These are phyloP conservation scores for Ispidina picta DNA, from an alignment of 2,797 vertebrate genomes.

Conservation along the genomic window DNA sequence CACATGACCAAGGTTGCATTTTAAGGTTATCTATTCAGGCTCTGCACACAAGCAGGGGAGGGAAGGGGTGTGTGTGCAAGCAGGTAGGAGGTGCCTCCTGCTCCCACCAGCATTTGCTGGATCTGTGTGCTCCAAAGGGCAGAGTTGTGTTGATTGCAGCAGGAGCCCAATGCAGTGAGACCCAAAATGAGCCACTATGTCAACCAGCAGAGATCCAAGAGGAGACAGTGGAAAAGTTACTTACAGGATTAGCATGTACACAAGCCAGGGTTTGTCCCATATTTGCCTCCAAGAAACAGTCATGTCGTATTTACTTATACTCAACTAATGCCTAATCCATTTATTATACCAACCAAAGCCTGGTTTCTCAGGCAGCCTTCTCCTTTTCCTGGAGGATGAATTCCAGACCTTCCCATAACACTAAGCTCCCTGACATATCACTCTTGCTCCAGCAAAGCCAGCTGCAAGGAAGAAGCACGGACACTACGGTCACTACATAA, in stretches of 20 bases:
- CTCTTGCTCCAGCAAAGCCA: not conserved
- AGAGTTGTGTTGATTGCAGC: not conserved
- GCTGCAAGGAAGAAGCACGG: not conserved
- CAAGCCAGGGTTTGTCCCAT: not conserved
- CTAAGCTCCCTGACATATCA: not conserved
- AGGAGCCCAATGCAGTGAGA: not conserved
- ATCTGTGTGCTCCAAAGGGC: not conserved
- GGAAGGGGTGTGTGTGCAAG: rapidly evolving
- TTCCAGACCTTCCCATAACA: not conserved
- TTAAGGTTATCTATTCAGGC: not conserved
- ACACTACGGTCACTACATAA: not conserved
- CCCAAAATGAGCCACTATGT: not conserved
- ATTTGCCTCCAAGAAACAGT: not conserved
- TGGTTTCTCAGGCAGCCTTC: not conserved
- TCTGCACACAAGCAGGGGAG: not conserved
- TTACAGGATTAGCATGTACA: not conserved
- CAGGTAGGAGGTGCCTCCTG: not conserved
- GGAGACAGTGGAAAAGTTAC: not conserved
- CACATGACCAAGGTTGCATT: not conserved
- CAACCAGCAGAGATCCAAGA: not conserved
- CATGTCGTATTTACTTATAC: not conserved
- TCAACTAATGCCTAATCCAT: not conserved
- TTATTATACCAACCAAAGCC: not conserved
- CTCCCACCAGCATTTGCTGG: not conserved
- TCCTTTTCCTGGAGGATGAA: not conserved